Conservation (phyloP, 2,113 vertebrate genomes). For the Phalacrocorax carbo region DNA sequence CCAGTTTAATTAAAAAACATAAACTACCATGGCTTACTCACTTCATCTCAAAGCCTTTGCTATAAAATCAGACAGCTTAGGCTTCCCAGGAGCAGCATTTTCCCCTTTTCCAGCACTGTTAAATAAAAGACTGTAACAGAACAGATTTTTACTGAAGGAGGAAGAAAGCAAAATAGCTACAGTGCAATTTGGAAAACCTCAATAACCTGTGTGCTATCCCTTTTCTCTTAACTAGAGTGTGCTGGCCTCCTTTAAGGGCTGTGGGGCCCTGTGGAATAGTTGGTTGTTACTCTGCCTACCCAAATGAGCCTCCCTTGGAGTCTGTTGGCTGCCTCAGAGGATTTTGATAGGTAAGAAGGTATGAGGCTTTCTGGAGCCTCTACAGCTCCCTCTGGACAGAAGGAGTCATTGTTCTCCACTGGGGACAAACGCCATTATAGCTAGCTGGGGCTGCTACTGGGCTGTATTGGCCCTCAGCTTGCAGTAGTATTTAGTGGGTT, state of each 20-base stretch:
- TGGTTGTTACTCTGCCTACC: neutral
- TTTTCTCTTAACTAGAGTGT: neutral
- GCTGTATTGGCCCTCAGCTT: neutral
- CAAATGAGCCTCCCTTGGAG: neutral
- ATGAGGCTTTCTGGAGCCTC: neutral
- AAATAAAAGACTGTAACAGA: neutral
- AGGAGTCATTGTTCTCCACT: neutral
- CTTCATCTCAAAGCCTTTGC: neutral
- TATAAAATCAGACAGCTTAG: neutral
- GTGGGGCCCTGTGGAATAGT: neutral
- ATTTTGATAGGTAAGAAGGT: neutral
- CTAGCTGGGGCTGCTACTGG: neutral
- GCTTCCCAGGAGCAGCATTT: neutral
- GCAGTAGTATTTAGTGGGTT: neutral
- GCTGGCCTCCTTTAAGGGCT: neutral
- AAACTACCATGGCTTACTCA: neutral
- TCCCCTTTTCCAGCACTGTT: neutral
- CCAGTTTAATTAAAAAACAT: conserved; percentile 32
- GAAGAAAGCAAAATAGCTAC: neutral
- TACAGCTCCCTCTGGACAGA: neutral
- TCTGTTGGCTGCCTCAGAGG: neutral
- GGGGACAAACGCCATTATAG: neutral
- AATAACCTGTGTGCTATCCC: neutral
- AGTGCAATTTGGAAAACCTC: neutral
- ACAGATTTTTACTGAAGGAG: neutral